Base-by-base conservation (phyloP, 1,140 invertebrate genomes). In the Drosophila melanica region DNA sequence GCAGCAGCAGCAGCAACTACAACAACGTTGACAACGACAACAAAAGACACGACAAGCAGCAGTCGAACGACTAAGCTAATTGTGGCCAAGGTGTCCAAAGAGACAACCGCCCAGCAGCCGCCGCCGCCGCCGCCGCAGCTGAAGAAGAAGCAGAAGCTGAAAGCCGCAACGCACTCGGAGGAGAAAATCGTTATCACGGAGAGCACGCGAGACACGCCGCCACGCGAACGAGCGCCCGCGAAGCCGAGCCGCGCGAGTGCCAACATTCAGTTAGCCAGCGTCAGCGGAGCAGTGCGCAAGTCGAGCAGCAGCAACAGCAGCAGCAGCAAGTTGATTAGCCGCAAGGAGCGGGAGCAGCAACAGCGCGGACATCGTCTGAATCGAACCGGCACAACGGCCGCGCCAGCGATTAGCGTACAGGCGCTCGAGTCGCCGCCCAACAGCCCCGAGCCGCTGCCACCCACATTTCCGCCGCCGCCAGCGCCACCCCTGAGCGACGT, bases 181-280 rank as follows among this genome's bases (percentile, higher is more conserved):
- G 81, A 87, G 71, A 90, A 80, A 77, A 76, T 79, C 75, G 72
- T 85, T 87, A 90, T 92, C 90, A 92, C 90, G 41, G 89, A 90
- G 79, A 91, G 90, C 73, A 68, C 50, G 27, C 77, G 80, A 39
- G 90, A 92, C 62, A 91, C 89, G 51, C 90, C 90, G 59, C 90
- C 90, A 9, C 55, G 72, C 58, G 90, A 92, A 30, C 81, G 86
- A 44, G 90, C 90, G 11, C 90, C 90, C n/a, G 77, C 89, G 6
- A 92, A 91, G 66, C 90, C 90, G 35, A 90, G 84, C 53, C 87
- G 90, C 18, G 77, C 76, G 16, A 54, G 55, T 58, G 64, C 50
- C 47, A 51, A 64, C 9, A 1, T 10, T 71, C 79, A 82, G 82
- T 84, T 63, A 45, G 59, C 73, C 60, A 76, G 37, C 47, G 62